Base-by-base conservation (phyloP, 2,113 vertebrate genomes). In the Lycaon pictus region DNA sequence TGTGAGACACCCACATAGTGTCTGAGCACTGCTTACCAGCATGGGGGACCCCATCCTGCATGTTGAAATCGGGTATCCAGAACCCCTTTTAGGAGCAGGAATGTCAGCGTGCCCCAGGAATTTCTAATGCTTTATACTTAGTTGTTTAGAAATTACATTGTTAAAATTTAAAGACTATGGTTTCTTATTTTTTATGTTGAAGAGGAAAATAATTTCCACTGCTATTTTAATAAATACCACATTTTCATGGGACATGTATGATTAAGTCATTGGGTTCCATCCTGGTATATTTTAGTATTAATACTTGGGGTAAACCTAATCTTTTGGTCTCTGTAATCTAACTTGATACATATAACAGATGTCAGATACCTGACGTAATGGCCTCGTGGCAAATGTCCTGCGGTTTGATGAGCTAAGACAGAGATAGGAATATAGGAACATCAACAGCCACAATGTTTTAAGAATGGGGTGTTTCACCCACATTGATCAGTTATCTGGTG, bases 151-250 rank as follows among this genome's bases (percentile, higher is more conserved):
- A 63, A 8, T 65, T 63, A 53, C 5, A 25, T 2, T 23, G 58
- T 77, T 27, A 53, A 63, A 11, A 35, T 69, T 35, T 37, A 51
- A 82, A 87, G 6, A 37, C 29, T 35, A 3, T n/a, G 51, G 27
- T 72, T 90, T 96, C 25, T 92, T 71, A 86, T 58, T 81, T 87
- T 80, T 87, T 67, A 62, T 17, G 48, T 15, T 56, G 25, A 79
- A 83, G 15, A 84, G 29, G 35, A 53, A 95, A 67, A 74, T 22
- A 58, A 32, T 89, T 95, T 88, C 56, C 69, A 79, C 25, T 55
- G 13, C 53, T 88, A 25, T 71, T 88, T 90, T 82, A 83, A 93
- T 16, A 60, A 84, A 56, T 5, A 71, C 4, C 15, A 12, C n/a
- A 48, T 77, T 83, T 80, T 72, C 80, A 79, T 76, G 37, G 55